Percentiles rank a stretch among this genome's conserved stretches.
Conservation (phyloP, 2,113 vertebrate species). For the Pampusana beccarii region DNA sequence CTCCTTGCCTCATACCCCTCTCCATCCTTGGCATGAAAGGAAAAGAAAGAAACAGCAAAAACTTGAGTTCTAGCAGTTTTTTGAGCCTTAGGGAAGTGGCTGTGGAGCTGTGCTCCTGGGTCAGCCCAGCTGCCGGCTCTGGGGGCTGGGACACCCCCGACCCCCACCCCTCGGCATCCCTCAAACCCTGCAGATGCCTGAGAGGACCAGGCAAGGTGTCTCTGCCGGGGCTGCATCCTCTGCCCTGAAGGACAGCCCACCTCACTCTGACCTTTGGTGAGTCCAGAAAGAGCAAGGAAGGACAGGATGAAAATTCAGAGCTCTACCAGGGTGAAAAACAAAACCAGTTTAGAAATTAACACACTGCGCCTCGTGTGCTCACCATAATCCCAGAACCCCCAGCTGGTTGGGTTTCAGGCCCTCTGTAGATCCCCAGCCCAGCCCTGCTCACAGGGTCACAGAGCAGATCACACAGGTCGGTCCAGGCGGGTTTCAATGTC, state of each 20-base stretch:
- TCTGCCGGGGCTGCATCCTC: background rate
- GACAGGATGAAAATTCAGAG: background rate
- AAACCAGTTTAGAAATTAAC: background rate
- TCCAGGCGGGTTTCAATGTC: too few relatives aligned
- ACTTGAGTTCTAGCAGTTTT: background rate
- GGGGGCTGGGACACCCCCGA: background rate
- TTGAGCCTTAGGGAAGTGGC: background rate
- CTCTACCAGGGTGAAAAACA: background rate
- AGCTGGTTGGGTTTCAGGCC: too few relatives aligned
- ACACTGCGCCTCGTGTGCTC: background rate
- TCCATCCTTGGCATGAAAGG: background rate
- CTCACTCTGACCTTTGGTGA: rapidly evolving
- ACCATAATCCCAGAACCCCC: too few relatives aligned
- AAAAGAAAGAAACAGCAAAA: background rate
- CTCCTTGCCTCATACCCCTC: background rate
- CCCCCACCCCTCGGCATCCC: background rate
- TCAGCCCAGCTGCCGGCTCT: rapidly evolving
- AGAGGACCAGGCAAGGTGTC: background rate
- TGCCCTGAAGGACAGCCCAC: background rate
- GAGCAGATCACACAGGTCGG: too few relatives aligned
- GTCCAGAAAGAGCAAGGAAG: background rate
- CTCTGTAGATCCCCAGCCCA: too few relatives aligned
- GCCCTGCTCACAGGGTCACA: too few relatives aligned
- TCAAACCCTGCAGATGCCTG: background rate
- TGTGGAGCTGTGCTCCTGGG: too few relatives aligned